Conservation (phyloP, 2,888 invertebrate species). For the Rhabditoides inermis region DNA sequence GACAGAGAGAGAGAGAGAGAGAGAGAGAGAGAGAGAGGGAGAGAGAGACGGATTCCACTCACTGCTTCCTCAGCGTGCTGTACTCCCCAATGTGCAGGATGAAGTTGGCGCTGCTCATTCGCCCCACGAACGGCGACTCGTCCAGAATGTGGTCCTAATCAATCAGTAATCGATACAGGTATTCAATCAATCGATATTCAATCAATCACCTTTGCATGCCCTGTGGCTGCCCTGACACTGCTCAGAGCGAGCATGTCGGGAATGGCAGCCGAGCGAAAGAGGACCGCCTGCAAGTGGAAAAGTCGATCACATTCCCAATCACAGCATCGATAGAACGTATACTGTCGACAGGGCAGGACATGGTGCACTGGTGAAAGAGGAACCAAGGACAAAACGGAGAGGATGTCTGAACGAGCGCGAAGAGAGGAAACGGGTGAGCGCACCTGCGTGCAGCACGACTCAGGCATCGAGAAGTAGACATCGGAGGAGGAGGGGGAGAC, state of each 20-base stretch:
- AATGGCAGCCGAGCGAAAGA: slow-evolving; percentile 16
- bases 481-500: slow-evolving; percentile 27
- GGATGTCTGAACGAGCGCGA: too few relatives aligned
- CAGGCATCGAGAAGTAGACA: slow-evolving; percentile 28
- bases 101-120: slow-evolving; percentile 27
- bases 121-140: slow-evolving; percentile 24
- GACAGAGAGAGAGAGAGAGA: not conserved
- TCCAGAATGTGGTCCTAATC: slow-evolving; percentile 40
- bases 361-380: too few relatives aligned
- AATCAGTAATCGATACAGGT: too few relatives aligned
- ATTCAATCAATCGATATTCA: too few relatives aligned
- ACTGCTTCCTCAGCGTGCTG: slow-evolving; percentile 1
- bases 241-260: slow-evolving; percentile 10
- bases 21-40: not conserved
- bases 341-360: too few relatives aligned
- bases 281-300: too few relatives aligned
- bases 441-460: slow-evolving; percentile 41
- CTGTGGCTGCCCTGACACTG: too few relatives aligned
- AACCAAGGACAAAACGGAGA: too few relatives aligned
- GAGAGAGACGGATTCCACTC: not conserved
- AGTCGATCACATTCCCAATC: too few relatives aligned
- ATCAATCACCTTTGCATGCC: too few relatives aligned
- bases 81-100: slow-evolving; percentile 31
- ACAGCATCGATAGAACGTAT: too few relatives aligned
- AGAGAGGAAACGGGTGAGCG: too few relatives aligned